Conservation (phyloP, 2,888 invertebrate genomes). For the Alloscopus bannaensis region DNA sequence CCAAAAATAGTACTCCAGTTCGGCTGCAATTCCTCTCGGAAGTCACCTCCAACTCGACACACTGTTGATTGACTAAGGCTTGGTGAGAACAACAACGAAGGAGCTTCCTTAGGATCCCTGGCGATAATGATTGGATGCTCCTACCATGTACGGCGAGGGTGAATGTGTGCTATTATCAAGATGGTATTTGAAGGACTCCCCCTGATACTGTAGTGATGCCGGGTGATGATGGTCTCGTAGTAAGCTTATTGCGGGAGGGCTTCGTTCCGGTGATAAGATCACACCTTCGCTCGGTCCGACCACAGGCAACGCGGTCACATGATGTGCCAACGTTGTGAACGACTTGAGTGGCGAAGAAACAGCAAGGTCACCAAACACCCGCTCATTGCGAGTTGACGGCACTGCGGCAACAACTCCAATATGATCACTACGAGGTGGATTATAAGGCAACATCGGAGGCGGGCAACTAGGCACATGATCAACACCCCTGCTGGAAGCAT, state of each 20-base stretch:
- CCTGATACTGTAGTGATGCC: neutral
- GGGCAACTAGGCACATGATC: constrained; percentile 15
- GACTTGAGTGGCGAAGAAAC: neutral
- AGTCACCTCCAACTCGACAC: too few species aligned
- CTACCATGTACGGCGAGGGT: neutral
- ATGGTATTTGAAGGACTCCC: too few species aligned
- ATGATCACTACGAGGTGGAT: constrained; percentile 14
- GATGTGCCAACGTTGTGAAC: neutral
- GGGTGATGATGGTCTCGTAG: neutral
- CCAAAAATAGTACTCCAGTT: too few species aligned
- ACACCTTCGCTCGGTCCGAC: constrained; percentile 1
- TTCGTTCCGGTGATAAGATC: neutral
- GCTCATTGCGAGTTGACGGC: neutral
- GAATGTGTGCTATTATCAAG: too few species aligned
- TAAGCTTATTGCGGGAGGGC: neutral
- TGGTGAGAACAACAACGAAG: too few species aligned
- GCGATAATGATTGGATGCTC: too few species aligned
- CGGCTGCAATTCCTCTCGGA: too few species aligned
- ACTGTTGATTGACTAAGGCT: too few species aligned
- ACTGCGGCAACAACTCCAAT: neutral
- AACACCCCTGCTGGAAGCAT: constrained; percentile 21
- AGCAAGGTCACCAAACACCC: neutral
- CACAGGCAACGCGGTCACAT: neutral
- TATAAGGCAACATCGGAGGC: constrained; percentile 24
- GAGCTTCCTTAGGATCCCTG: too few species aligned